Conservation (phyloP, 2,888 invertebrate species). For the Scaptomyza reducta region DNA sequence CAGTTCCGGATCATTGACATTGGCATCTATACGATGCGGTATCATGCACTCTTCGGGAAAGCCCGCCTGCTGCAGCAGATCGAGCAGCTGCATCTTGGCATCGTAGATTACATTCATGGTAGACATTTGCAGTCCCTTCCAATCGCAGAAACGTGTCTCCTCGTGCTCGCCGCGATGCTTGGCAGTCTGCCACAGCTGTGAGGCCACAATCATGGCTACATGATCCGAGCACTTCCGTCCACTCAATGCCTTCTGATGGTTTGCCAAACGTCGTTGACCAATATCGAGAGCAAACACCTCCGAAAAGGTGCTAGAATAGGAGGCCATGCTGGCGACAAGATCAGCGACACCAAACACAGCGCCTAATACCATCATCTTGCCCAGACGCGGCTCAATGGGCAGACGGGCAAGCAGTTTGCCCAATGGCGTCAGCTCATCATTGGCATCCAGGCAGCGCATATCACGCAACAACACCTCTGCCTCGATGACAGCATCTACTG, state of each 20-base stretch:
- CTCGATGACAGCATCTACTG: slow-evolving; percentile 98
- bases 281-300: slow-evolving; percentile 95
- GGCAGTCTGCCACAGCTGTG: slow-evolving; percentile 92
- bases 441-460: slow-evolving; percentile 94
- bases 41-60: slow-evolving; percentile 95
- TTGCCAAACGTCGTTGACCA: slow-evolving; percentile 89
- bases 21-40: slow-evolving; percentile 90
- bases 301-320: slow-evolving; percentile 97
- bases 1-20: slow-evolving; percentile 90
- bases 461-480: slow-evolving; percentile 94
- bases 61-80: slow-evolving; percentile 89
- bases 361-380: slow-evolving; percentile 98
- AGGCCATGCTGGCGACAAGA: slow-evolving; percentile 96
- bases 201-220: slow-evolving; percentile 96
- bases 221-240: slow-evolving; percentile 97
- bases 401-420: slow-evolving; percentile 96
- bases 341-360: slow-evolving; percentile 95
- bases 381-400: slow-evolving; percentile 97
- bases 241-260: slow-evolving; percentile 93
- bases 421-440: slow-evolving; percentile 95
- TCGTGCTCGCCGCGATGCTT: slow-evolving; percentile 89
- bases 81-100: slow-evolving; percentile 91
- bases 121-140: slow-evolving; percentile 94
- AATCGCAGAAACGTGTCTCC: slow-evolving; percentile 94
- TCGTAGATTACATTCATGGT: slow-evolving; percentile 96